phyloP scores from a whole-genome alignment of 2,888 invertebrate species.

The Diaprepes abbreviatus region DNA sequence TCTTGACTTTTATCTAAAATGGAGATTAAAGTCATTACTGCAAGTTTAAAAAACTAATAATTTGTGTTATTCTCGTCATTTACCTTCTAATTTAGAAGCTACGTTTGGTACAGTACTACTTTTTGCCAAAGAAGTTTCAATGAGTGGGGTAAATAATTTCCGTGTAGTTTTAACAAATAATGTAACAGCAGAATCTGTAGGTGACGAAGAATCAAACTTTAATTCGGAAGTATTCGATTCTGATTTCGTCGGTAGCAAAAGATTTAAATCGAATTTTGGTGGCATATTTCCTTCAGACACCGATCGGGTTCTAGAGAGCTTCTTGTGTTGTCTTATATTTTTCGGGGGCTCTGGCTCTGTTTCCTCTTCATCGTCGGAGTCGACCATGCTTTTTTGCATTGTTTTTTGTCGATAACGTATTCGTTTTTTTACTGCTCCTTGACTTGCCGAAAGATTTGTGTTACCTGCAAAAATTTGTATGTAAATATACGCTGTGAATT shows the following conservation, averaged over 20 bases:
- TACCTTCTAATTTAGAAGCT: slow-evolving; percentile 7
- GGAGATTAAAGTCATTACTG: background rate
- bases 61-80: no score
- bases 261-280: slow-evolving; percentile 30
- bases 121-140: slow-evolving; percentile 54
- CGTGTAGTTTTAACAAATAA: slow-evolving; percentile 85
- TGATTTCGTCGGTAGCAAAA: slow-evolving; percentile 56
- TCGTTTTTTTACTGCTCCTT: slow-evolving; percentile 63
- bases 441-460: slow-evolving; percentile 50
- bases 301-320: slow-evolving; percentile 56
- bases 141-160: slow-evolving; percentile 80
- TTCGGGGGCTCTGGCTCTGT: slow-evolving; percentile 52
- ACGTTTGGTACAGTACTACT: slow-evolving; percentile 33
- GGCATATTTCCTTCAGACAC: slow-evolving; percentile 52
- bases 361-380: slow-evolving; percentile 60
- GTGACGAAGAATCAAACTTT: slow-evolving; percentile 20
- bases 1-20: background rate
- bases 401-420: slow-evolving; percentile 62
- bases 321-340: slow-evolving; percentile 52
- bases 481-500: no score
- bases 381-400: slow-evolving; percentile 55
- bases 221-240: slow-evolving; percentile 56
- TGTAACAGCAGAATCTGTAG: slow-evolving; percentile 68
- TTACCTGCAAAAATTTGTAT: slow-evolving; percentile 16
- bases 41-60: no score